These are phyloP conservation scores for Eugnorisma glareosa DNA, from an alignment of 2,888 invertebrate genomes.

Conservation along the genomic window DNA sequence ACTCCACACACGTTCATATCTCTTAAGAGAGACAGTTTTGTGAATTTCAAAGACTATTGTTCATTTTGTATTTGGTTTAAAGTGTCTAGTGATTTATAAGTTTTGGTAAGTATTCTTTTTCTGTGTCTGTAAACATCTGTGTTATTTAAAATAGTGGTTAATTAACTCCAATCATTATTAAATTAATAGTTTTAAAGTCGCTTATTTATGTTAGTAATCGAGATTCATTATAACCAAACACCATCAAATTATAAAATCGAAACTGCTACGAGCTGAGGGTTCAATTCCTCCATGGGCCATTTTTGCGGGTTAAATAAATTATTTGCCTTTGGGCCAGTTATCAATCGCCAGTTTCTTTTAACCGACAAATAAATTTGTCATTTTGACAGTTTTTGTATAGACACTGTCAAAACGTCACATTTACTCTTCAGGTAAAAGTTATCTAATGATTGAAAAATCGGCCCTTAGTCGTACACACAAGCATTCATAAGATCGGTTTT, in stretches of 20 bases:
- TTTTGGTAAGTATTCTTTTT: slow-evolving; percentile 20
- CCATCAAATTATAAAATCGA: not conserved
- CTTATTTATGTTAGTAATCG: not conserved
- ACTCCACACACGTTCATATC: slow-evolving; percentile 29
- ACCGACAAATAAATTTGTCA: no score
- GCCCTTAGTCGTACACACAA: no score
- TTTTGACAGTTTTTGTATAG: no score
- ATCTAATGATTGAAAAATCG: no score
- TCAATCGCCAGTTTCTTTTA: no score
- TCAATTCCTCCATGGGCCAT: not conserved
- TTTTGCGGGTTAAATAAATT: no score
- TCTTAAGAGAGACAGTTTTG: not conserved
- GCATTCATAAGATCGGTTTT: no score
- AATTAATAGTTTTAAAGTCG: not conserved
- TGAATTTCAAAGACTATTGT: not conserved
- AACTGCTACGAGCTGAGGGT: not conserved
- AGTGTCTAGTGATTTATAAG: not conserved
- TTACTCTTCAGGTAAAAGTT: no score
- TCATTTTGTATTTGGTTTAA: not conserved
- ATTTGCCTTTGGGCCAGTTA: no score
- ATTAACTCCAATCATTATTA: not conserved
- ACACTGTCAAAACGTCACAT: no score
- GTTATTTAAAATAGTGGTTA: not conserved
- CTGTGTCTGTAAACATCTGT: not conserved
- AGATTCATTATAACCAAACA: not conserved